Conservation (phyloP, 2,888 invertebrate genomes). For the Ichneumoninae sp. region DNA sequence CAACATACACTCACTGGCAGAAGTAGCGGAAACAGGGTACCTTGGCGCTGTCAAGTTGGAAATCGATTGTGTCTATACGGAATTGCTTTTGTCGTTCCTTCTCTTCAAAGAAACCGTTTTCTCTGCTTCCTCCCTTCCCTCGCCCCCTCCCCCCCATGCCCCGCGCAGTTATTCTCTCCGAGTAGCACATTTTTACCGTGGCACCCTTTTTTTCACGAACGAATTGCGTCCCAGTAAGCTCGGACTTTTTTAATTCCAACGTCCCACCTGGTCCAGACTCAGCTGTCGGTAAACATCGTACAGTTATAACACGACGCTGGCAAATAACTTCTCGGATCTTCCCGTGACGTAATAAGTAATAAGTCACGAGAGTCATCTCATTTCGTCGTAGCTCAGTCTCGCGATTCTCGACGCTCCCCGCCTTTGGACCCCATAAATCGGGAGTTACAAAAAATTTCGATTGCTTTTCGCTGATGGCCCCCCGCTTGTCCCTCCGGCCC, state of each 20-base stretch:
- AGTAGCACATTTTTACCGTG: slow-evolving; percentile 25
- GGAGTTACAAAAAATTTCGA: slow-evolving; percentile 7
- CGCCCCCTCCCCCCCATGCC: neutral
- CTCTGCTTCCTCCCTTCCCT: slow-evolving; percentile 33
- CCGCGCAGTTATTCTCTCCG: slow-evolving; percentile 15
- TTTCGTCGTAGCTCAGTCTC: slow-evolving; percentile 9
- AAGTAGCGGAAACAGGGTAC: neutral
- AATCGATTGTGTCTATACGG: slow-evolving; percentile 42
- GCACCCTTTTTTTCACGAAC: neutral
- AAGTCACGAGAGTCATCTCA: slow-evolving; percentile 15
- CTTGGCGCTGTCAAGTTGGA: slow-evolving; percentile 9
- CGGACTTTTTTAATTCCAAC: slow-evolving; percentile 9
- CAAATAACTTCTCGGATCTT: slow-evolving; percentile 3
- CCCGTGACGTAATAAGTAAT: slow-evolving; percentile 4
- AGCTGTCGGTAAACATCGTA: neutral
- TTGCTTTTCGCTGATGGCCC: slow-evolving; percentile 27
- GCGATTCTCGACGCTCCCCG: slow-evolving; percentile 3
- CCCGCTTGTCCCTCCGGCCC: neutral
- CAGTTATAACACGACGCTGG: neutral
- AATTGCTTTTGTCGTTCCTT: slow-evolving; percentile 47
- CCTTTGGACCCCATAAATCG: slow-evolving; percentile 16
- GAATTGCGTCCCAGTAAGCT: neutral
- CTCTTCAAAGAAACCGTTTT: slow-evolving; percentile 48
- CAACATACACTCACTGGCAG: slow-evolving; percentile 24
- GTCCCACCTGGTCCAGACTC: neutral